phyloP scores from a whole-genome alignment of 2,888 invertebrate genomes.

The Athetis lepigone region DNA sequence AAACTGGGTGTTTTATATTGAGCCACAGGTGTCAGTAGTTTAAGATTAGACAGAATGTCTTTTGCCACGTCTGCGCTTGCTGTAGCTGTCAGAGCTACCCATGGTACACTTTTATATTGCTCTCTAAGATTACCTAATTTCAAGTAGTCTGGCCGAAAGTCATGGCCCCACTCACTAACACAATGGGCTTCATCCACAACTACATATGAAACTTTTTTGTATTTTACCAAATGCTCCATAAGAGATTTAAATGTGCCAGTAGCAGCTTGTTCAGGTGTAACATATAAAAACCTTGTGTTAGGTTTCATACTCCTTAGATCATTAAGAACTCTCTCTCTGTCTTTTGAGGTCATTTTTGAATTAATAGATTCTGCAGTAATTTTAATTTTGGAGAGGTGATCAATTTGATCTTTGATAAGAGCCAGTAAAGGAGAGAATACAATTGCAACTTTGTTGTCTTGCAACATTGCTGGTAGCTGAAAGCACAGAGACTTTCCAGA shows the following conservation, averaged over 20 bases:
- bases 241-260: constrained; percentile 94
- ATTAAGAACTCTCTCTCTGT: constrained; percentile 94
- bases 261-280: constrained; percentile 99
- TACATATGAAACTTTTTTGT: constrained; percentile 95
- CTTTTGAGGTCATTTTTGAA: constrained; percentile 95
- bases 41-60: constrained; percentile 95
- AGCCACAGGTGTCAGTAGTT: constrained; percentile 92
- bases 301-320: constrained; percentile 95
- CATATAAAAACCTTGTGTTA: constrained; percentile 95
- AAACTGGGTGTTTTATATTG: constrained; percentile 97
- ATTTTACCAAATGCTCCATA: constrained; percentile 92
- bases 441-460: constrained; percentile 95
- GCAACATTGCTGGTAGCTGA: constrained; percentile 97
- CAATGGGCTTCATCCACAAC: constrained; percentile 99
- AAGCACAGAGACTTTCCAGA: constrained; percentile 99
- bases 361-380: constrained; percentile 97
- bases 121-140: constrained; percentile 93
- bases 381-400: constrained; percentile 94
- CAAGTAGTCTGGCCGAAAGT: constrained; percentile 98
- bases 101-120: constrained; percentile 93
- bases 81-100: constrained; percentile 98
- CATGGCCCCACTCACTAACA: constrained; percentile 99
- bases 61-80: constrained; percentile 95
- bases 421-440: constrained; percentile 99
- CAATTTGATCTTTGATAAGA: constrained; percentile 99